Percentiles rank a stretch among this genome's conserved stretches.
Conservation (phyloP, 1,140 invertebrate genomes). For the Sipha flava region DNA sequence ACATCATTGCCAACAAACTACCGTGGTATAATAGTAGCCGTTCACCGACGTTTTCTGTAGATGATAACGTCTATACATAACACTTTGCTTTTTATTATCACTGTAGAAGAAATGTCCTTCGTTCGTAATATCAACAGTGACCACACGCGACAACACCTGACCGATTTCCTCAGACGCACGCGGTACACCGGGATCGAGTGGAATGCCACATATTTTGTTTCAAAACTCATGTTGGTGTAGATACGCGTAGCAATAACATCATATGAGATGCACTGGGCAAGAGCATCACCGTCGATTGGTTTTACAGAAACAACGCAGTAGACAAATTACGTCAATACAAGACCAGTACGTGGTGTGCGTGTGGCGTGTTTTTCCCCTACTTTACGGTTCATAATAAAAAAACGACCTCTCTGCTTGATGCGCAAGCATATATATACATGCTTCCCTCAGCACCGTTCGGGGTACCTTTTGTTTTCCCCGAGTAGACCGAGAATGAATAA, state of each 20-base stretch:
- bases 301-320: not conserved
- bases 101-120: no score
- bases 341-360: not conserved
- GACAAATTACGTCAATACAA: constrained; percentile 12
- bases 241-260: not conserved
- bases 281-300: not conserved
- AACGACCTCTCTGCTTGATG: not conserved
- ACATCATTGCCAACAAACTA: not conserved
- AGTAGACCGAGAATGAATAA: not conserved
- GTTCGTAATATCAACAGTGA: not conserved
- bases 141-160: not conserved
- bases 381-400: not conserved
- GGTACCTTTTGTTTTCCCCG: not conserved
- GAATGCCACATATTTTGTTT: not conserved
- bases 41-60: not conserved
- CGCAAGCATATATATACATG: not conserved
- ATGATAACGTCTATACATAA: not conserved
- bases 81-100: no score
- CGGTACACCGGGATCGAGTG: not conserved
- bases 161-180: not conserved
- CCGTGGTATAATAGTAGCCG: not conserved
- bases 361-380: not conserved
- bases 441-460: not conserved
- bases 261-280: not conserved
- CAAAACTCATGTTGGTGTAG: not conserved